Evolutionary conservation across 2,113 vertebrate species (phyloP), one percentile per base, ranked within the genome.

Genomic region (Sciurus niger): DNA sequence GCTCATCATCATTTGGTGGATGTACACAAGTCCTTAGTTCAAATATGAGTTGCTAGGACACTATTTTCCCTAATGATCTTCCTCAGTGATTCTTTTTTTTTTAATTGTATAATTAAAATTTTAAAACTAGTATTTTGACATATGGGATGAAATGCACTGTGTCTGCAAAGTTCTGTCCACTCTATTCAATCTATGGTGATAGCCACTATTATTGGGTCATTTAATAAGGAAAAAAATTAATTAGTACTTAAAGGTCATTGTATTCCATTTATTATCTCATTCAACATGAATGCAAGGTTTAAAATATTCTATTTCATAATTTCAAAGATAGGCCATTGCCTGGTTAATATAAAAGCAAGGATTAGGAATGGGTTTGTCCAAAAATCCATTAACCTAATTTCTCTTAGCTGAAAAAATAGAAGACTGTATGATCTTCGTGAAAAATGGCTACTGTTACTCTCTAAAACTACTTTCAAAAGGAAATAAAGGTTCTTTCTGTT

Each of bases 351-450:
- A 87, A 94, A 96, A 79, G 46, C 20, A 76, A 70, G 10, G 30
- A 93, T 80, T 82, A 67, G 43, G 95, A 96, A 90, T 51, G 5
- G 14, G 24, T 84, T 92, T 96, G n/a, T 77, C 93, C 77, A 76
- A 58, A 94, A 76, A 86, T 34, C 74, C 55, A 92, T 96, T 97
- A 95, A 51, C 76, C 76, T 95, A 63, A 78, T 89, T 96, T 93
- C 51, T 93, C 37, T 86, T 83, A 51, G 13, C 32, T 87, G 32
- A 82, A 74, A 93, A 95, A 77, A 84, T 20, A 60, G 32, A 84
- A 82, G 76, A 43, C n/a, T 74, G n/a, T 76, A 65, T 53, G 43
- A 40, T 25, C 6, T 53, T 84, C 25, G 8, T 94, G 16, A 18
- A 55, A 96, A 79, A 17, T 77, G 32, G 9, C 10, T 74, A n/a